phyloP scores from a whole-genome alignment of 2,113 vertebrate species.

The Myotis davidii region DNA sequence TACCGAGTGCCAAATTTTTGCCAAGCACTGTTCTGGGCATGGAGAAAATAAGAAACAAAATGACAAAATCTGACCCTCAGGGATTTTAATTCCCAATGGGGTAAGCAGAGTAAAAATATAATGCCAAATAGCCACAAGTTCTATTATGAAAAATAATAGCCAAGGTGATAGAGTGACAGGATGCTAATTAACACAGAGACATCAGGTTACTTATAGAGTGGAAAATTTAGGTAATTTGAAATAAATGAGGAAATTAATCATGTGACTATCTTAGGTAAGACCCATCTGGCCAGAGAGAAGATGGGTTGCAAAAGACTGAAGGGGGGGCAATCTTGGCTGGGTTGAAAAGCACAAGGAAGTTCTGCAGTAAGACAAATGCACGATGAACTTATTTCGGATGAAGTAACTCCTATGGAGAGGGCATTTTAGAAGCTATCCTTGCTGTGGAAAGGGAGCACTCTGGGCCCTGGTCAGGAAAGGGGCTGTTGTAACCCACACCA shows the following conservation, averaged over 20 bases:
- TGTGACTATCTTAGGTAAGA: background rate
- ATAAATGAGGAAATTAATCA: background rate
- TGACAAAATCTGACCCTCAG: background rate
- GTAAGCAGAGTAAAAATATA: background rate
- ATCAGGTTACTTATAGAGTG: background rate
- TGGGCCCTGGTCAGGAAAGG: background rate
- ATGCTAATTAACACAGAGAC: background rate
- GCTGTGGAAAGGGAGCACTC: background rate
- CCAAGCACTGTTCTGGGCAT: background rate
- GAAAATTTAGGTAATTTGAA: background rate
- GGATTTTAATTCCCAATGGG: background rate
- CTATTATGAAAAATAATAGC: background rate
- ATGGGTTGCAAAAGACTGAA: background rate
- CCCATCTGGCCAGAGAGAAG: background rate
- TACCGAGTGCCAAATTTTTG: background rate
- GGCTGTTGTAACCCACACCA: background rate
- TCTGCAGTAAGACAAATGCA: background rate
- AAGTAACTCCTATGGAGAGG: background rate
- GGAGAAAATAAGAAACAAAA: background rate
- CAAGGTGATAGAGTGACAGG: background rate
- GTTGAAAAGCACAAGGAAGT: background rate
- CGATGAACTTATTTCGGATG: background rate
- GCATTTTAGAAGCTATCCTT: background rate
- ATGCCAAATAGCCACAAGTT: background rate
- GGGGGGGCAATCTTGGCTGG: background rate